Evolutionary conservation across 1,140 invertebrate genomes (phyloP).

Genomic region (Hypsibius dujardini): DNA sequence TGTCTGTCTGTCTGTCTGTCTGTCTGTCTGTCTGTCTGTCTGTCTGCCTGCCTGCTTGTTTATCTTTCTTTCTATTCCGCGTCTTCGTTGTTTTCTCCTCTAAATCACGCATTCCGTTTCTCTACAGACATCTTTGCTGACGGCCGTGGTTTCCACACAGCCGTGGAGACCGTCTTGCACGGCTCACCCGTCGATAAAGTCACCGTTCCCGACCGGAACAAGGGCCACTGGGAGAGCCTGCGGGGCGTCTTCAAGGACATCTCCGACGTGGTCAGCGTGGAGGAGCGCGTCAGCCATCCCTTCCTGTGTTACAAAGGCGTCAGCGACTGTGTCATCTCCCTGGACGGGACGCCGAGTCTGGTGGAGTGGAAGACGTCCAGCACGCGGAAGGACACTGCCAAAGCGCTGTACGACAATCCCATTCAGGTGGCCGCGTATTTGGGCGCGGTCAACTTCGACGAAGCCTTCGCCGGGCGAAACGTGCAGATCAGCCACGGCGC

Average conservation of each 20-base stretch:
- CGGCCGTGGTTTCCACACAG: slow-evolving; percentile 4
- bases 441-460: slow-evolving; percentile 14
- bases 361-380: slow-evolving; percentile 5
- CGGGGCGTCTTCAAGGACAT: neutral
- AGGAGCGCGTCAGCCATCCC: neutral
- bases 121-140: neutral
- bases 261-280: neutral
- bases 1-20: too few relatives aligned
- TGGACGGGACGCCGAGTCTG: neutral
- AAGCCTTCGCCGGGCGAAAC: neutral
- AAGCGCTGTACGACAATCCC: slow-evolving; percentile 6
- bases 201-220: neutral
- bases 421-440: slow-evolving; percentile 7
- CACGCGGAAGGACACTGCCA: neutral
- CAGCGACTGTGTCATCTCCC: neutral
- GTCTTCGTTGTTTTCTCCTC: too few relatives aligned
- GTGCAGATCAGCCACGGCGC: neutral
- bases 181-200: neutral
- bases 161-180: neutral
- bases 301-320: slow-evolving; percentile 15
- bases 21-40: too few relatives aligned
- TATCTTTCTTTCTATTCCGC: too few relatives aligned
- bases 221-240: slow-evolving; percentile 12
- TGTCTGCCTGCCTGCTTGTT: slow-evolving; percentile 47
- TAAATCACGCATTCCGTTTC: neutral